phyloP scores from a whole-genome alignment of 2,888 invertebrate genomes.

The Hydriomena furcata region DNA sequence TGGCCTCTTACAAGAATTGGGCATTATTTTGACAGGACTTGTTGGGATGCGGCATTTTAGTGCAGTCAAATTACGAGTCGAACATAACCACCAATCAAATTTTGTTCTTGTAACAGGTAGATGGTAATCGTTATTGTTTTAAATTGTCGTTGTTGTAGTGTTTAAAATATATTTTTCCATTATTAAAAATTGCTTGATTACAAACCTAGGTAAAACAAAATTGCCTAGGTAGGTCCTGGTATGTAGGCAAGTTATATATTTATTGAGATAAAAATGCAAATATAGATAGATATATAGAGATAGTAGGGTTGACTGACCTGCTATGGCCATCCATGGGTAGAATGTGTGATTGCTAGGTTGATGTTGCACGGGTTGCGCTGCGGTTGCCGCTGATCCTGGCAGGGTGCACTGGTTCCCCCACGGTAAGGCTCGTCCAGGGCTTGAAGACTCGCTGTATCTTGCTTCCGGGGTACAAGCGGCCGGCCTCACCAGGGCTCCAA shows the following conservation, averaged over 20 bases:
- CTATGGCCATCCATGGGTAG: slow-evolving; percentile 99
- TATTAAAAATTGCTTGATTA: too few species aligned
- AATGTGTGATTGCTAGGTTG: slow-evolving; percentile 96
- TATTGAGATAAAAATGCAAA: slow-evolving; percentile 24
- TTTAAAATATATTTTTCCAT: too few species aligned
- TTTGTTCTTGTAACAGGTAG: slow-evolving; percentile 26
- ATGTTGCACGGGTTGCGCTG: slow-evolving; percentile 94
- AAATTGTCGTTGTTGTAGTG: neutral
- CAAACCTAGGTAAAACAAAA: too few species aligned
- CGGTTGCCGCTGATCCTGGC: slow-evolving; percentile 91
- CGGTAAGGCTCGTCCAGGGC: slow-evolving; percentile 89
- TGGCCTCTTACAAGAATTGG: slow-evolving; percentile 60
- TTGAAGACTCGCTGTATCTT: slow-evolving; percentile 92
- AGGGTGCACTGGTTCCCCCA: slow-evolving; percentile 96
- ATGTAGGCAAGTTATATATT: neutral
- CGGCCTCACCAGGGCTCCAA: slow-evolving; percentile 89
- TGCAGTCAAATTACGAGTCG: slow-evolving; percentile 37
- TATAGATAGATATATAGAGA: slow-evolving; percentile 20
- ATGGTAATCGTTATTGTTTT: neutral
- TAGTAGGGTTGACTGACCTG: slow-evolving; percentile 88
- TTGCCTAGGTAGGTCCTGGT: too few species aligned
- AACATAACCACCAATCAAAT: slow-evolving; percentile 24
- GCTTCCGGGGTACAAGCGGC: slow-evolving; percentile 96
- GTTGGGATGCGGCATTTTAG: slow-evolving; percentile 65
- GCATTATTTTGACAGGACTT: slow-evolving; percentile 32